phyloP scores from a whole-genome alignment of 2,113 vertebrate genomes.

The Scortum barcoo region DNA sequence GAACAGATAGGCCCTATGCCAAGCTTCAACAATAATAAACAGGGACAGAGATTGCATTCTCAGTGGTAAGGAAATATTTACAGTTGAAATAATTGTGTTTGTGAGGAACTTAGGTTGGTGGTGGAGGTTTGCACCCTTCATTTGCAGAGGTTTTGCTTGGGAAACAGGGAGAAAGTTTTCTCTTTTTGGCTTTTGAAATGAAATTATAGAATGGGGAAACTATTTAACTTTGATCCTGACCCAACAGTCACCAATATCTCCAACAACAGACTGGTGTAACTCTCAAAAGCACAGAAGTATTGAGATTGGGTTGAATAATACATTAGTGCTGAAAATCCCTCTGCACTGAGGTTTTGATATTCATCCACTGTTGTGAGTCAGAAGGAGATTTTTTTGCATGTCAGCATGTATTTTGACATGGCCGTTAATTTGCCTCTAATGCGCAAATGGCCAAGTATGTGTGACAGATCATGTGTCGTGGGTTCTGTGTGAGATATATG shows the following conservation, averaged over 20 bases:
- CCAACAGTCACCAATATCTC: conserved; percentile 20
- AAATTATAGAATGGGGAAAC: conserved; percentile 43
- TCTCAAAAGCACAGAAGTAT: not conserved
- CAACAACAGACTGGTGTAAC: conserved; percentile 6
- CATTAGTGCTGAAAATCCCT: conserved; percentile 44
- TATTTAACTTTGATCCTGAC: conserved; percentile 29
- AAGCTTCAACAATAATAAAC: conserved; percentile 6
- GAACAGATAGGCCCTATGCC: not conserved
- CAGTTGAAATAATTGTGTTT: not conserved
- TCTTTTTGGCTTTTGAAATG: conserved; percentile 20
- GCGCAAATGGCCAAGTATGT: conserved; percentile 47
- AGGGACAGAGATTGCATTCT: not conserved
- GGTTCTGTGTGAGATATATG: conserved; percentile 66
- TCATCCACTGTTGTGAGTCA: conserved; percentile 29
- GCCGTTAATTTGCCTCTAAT: conserved; percentile 52
- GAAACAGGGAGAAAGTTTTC: conserved; percentile 13
- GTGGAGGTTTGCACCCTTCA: not conserved
- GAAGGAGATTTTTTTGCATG: conserved; percentile 15
- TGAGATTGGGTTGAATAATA: conserved; percentile 14
- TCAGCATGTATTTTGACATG: conserved; percentile 51
- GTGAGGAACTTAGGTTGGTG: not conserved
- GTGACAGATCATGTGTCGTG: conserved; percentile 55
- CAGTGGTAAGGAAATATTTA: conserved; percentile 3
- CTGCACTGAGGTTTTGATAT: conserved; percentile 52
- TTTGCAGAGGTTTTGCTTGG: not conserved